phyloP scores from a whole-genome alignment of 1,140 invertebrate species.

The Mycetomoellerius zeteki region DNA sequence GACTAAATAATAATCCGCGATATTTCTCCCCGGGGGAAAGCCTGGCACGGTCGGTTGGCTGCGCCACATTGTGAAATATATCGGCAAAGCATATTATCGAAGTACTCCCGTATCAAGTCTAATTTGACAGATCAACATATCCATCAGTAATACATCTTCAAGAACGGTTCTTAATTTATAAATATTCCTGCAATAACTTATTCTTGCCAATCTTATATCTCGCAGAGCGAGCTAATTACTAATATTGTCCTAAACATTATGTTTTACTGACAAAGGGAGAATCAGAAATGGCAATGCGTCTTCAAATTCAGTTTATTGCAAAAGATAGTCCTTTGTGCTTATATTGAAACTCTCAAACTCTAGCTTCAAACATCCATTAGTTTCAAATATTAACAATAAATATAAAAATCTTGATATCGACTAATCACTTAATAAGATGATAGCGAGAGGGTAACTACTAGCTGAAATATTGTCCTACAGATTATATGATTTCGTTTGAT shows the following conservation, averaged over 20 bases:
- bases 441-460: no score
- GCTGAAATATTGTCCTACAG: no score
- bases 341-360: no score
- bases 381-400: no score
- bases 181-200: no score
- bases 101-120: conserved; percentile 44
- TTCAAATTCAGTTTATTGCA: no score
- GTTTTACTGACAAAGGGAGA: neutral
- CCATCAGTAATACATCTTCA: conserved; percentile 39
- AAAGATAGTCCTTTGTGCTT: no score
- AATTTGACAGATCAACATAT: conserved; percentile 69
- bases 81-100: conserved; percentile 67
- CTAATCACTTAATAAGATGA: no score
- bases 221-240: neutral
- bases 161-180: neutral
- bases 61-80: conserved; percentile 63
- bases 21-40: conserved; percentile 77
- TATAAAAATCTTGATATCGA: no score
- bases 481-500: no score
- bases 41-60: conserved; percentile 69
- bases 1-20: conserved; percentile 80
- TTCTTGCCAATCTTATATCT: neutral
- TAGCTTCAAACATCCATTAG: no score
- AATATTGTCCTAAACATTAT: neutral
- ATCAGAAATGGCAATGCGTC: no score